Evolutionary conservation across 2,797 vertebrate species (phyloP).

Genomic region (Peromyscus melanophrys): DNA sequence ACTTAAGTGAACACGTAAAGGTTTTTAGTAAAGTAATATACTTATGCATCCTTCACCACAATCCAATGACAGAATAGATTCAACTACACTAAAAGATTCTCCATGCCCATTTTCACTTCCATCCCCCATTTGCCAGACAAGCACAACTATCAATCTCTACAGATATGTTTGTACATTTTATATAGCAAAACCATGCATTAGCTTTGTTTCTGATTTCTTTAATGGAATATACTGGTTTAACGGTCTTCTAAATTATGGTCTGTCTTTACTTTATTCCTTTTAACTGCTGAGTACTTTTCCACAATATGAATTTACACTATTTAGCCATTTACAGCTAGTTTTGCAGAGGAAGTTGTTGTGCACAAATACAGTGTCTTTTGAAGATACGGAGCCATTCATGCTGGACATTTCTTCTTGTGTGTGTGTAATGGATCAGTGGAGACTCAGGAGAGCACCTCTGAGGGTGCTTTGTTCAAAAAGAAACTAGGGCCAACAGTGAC

Average conservation of each 20-base stretch:
- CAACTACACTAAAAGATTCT: neutral
- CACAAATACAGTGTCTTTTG: neutral
- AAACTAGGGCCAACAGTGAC: neutral
- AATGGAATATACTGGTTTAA: neutral
- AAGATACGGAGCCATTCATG: neutral
- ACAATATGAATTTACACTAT: neutral
- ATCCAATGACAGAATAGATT: neutral
- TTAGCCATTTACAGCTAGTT: neutral
- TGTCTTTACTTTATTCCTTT: neutral
- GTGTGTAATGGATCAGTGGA: neutral
- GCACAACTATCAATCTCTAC: neutral
- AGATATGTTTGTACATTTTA: neutral
- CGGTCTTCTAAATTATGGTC: neutral
- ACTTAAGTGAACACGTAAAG: neutral
- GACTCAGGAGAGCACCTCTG: constrained; percentile 1
- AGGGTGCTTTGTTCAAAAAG: constrained; percentile 16
- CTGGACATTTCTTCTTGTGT: neutral
- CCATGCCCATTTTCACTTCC: neutral
- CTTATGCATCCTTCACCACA: neutral
- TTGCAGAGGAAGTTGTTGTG: neutral
- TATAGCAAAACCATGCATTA: neutral
- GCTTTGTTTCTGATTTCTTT: neutral
- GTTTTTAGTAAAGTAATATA: constrained; percentile 14
- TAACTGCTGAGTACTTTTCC: constrained; percentile 12
- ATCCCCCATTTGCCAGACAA: neutral